Conservation (phyloP, 2,113 vertebrate species). For the Trinectes maculatus region DNA sequence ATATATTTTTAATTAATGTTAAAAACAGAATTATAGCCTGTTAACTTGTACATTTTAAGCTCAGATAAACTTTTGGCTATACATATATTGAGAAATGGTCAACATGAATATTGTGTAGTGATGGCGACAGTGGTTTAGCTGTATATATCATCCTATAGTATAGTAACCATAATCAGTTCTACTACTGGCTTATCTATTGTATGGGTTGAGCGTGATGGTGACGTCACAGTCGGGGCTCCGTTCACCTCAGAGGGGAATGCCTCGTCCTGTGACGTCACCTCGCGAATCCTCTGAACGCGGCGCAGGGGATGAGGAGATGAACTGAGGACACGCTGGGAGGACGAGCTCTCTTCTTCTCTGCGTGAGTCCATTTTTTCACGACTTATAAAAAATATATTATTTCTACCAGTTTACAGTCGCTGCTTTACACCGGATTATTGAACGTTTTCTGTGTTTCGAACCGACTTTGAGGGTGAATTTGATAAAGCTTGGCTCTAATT, state of each 20-base stretch:
- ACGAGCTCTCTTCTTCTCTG: constrained; percentile 42
- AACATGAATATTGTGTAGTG: too few species aligned
- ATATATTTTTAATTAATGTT: too few species aligned
- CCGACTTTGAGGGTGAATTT: too few species aligned
- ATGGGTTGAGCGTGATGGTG: background rate
- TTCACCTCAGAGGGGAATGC: constrained; percentile 57
- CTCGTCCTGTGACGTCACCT: constrained; percentile 69
- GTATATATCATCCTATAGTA: too few species aligned
- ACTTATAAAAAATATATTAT: too few species aligned
- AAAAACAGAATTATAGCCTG: too few species aligned
- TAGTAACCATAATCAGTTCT: background rate
- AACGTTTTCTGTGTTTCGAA: background rate
- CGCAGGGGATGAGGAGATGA: constrained; percentile 50
- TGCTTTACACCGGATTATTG: background rate
- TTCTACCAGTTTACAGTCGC: too few species aligned
- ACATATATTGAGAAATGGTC: too few species aligned
- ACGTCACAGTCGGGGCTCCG: constrained; percentile 7
- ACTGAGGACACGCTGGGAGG: constrained; percentile 32
- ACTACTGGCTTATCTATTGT: background rate
- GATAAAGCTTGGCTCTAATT: too few species aligned
- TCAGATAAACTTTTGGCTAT: too few species aligned
- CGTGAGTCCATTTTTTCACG: constrained; percentile 38
- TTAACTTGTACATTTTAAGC: too few species aligned
- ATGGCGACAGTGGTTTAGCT: background rate
- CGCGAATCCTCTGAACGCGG: constrained; percentile 8